Conservation (phyloP, 2,113 vertebrate genomes). For the Oncorhynchus nerka region DNA sequence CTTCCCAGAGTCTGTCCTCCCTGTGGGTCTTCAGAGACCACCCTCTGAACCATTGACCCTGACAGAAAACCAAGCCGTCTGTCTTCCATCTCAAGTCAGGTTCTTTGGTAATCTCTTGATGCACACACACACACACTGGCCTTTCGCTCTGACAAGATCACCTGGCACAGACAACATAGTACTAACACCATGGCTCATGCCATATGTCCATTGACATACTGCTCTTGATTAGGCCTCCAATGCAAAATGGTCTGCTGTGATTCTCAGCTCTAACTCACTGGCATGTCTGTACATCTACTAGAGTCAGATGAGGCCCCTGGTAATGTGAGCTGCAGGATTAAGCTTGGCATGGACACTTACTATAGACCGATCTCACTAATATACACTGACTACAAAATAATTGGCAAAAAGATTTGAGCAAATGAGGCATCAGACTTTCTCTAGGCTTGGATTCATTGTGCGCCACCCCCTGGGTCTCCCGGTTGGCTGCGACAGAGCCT, state of each 20-base stretch:
- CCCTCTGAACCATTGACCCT: conserved; percentile 57
- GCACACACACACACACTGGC: neutral
- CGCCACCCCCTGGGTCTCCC: too few relatives aligned
- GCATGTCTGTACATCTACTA: neutral
- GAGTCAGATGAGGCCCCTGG: too few relatives aligned
- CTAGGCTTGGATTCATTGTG: too few relatives aligned
- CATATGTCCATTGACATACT: conserved; percentile 67
- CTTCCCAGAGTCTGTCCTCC: conserved; percentile 57
- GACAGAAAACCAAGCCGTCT: conserved; percentile 56
- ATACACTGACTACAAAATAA: too few relatives aligned
- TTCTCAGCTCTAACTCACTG: conserved; percentile 28
- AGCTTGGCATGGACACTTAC: too few relatives aligned
- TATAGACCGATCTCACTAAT: too few relatives aligned
- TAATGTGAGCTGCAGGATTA: too few relatives aligned
- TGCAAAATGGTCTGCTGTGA: conserved; percentile 39
- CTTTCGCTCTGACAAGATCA: conserved; percentile 30
- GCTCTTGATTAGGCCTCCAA: conserved; percentile 65
- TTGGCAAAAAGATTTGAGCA: too few relatives aligned
- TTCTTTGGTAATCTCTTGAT: conserved; percentile 42
- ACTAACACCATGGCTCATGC: conserved; percentile 51
- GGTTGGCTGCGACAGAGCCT: too few relatives aligned
- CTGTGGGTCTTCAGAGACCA: conserved; percentile 62
- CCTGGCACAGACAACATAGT: conserved; percentile 42
- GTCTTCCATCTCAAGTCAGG: conserved; percentile 49
- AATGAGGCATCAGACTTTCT: too few relatives aligned